Conservation (phyloP, 2,888 invertebrate species). For the Amphipyra tragopoginis region DNA sequence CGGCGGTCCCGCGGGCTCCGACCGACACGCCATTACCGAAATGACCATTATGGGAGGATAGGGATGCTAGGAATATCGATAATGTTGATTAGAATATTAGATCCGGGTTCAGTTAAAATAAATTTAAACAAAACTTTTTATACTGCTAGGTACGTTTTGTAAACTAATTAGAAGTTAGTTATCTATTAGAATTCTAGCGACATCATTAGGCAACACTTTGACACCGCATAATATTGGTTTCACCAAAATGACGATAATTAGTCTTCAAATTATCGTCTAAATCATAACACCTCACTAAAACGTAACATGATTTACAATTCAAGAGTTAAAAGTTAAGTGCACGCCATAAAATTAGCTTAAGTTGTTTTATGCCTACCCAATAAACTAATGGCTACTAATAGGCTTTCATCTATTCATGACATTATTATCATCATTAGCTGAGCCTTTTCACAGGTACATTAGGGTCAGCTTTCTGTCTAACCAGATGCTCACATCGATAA, state of each 20-base stretch:
- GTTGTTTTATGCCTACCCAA: constrained; percentile 8
- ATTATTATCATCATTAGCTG: background rate
- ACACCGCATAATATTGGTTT: background rate
- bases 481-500: too few relatives aligned
- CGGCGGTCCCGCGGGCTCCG: constrained; percentile 64
- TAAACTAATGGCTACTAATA: constrained; percentile 10
- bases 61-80: constrained; percentile 54
- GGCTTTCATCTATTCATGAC: background rate
- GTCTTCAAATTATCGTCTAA: constrained; percentile 8
- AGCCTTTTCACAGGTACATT: background rate
- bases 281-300: constrained; percentile 15
- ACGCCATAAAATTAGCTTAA: constrained; percentile 5
- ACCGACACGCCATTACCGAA: constrained; percentile 83
- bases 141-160: too few relatives aligned
- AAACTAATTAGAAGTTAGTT: too few relatives aligned
- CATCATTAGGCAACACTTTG: background rate
- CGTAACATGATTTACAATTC: constrained; percentile 15
- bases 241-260: background rate
- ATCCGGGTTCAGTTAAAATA: too few relatives aligned
- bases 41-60: constrained; percentile 75
- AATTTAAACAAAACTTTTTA: too few relatives aligned
- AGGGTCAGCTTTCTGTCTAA: background rate
- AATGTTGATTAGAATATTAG: background rate
- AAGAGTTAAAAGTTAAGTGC: constrained; percentile 6
- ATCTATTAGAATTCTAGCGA: background rate